phyloP scores from a whole-genome alignment of 1,140 invertebrate species.

The Trissolcus basalis region DNA sequence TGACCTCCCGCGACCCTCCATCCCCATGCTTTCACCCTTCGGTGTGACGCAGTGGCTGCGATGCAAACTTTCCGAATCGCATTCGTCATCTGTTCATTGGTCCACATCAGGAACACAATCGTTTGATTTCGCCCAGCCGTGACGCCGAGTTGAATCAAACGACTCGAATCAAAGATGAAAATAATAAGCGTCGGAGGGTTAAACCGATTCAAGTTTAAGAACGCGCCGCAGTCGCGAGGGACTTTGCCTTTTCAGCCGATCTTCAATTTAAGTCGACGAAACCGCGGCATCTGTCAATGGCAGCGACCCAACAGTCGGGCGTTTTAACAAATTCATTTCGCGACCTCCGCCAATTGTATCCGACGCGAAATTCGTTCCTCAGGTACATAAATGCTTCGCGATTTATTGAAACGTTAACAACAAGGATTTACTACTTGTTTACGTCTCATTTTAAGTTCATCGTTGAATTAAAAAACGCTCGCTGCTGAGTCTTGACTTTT shows the following conservation, averaged over 20 bases:
- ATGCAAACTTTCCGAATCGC: conserved; percentile 39
- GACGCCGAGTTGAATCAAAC: conserved; percentile 55
- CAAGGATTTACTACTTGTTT: background rate
- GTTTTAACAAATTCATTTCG: conserved; percentile 54
- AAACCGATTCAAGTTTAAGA: conserved; percentile 27
- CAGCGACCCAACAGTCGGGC: conserved; percentile 25
- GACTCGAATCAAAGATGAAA: conserved; percentile 68
- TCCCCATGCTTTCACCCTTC: conserved; percentile 22
- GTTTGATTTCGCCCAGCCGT: conserved; percentile 49
- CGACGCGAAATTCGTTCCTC: conserved; percentile 7
- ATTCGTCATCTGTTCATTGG: conserved; percentile 60
- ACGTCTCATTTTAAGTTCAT: background rate
- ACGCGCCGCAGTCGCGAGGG: conserved; percentile 41
- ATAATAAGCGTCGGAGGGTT: conserved; percentile 60
- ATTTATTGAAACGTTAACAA: background rate
- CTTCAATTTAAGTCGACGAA: conserved; percentile 64
- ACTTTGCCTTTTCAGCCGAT: conserved; percentile 56
- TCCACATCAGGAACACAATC: conserved; percentile 66
- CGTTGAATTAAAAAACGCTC: too few species aligned
- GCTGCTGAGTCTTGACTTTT: too few species aligned
- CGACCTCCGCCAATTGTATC: conserved; percentile 22
- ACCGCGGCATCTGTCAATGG: conserved; percentile 55
- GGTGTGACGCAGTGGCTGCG: conserved; percentile 10
- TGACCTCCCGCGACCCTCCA: conserved; percentile 18
- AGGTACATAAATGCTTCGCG: background rate